Conservation (phyloP, 2,797 vertebrate species). For the Ataeniobius toweri region DNA sequence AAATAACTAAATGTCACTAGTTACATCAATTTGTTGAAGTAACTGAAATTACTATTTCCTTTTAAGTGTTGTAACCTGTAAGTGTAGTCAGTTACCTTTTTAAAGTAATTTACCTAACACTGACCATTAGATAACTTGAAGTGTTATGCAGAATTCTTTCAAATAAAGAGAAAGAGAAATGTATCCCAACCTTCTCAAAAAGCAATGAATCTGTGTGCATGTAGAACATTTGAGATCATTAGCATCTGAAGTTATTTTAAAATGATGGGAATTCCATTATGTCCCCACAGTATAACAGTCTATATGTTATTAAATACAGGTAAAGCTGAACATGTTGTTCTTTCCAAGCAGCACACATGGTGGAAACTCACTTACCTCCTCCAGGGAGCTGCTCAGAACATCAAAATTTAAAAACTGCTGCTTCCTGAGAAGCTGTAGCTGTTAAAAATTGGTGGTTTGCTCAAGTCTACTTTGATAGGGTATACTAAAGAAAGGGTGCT, state of each 20-base stretch:
- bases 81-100: not conserved
- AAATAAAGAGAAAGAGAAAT: not conserved
- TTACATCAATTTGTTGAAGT: not conserved
- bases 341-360: slow-evolving; percentile 7
- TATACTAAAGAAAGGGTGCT: not conserved
- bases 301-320: not conserved
- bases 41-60: too few species aligned
- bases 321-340: slow-evolving; percentile 17
- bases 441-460: not conserved
- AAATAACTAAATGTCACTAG: not conserved
- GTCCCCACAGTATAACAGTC: not conserved
- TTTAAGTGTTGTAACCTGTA: not conserved
- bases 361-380: not conserved
- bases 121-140: too few species aligned
- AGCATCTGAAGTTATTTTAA: slow-evolving; percentile 12
- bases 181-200: not conserved
- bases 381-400: slow-evolving; percentile 2
- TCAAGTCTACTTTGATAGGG: not conserved
- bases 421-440: slow-evolving; percentile 3
- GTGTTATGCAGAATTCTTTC: not conserved
- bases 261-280: slow-evolving; percentile 1
- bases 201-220: slow-evolving; percentile 21
- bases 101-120: not conserved
- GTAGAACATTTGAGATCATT: slow-evolving; percentile 16
- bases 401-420: not conserved